Conservation (phyloP, 1,140 invertebrate species). For the Centruroides sculpturatus region DNA sequence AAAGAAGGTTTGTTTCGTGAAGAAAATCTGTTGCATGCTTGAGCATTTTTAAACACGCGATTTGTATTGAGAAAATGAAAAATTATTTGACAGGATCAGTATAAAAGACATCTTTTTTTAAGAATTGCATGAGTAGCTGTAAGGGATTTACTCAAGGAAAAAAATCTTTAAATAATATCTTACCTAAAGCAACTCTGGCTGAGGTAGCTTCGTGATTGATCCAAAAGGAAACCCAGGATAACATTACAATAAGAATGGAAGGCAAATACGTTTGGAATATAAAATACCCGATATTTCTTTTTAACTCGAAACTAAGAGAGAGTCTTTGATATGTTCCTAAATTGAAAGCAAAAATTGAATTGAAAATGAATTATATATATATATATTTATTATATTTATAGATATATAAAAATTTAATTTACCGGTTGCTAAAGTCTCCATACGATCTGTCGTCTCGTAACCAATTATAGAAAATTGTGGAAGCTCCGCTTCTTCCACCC, state of each 20-base stretch:
- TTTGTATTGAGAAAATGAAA: too few species aligned
- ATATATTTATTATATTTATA: neutral
- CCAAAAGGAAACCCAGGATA: constrained; percentile 81
- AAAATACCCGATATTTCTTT: constrained; percentile 66
- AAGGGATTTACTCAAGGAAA: too few species aligned
- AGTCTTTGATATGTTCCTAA: constrained; percentile 63
- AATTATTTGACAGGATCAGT: too few species aligned
- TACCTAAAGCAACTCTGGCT: constrained; percentile 59
- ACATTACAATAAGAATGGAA: constrained; percentile 66
- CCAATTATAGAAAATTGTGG: constrained; percentile 91
- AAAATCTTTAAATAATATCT: constrained; percentile 1
- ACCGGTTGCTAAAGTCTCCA: constrained; percentile 65
- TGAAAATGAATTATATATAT: neutral
- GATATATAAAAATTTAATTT: constrained; percentile 23
- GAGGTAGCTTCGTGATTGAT: constrained; percentile 62
- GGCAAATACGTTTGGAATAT: constrained; percentile 70
- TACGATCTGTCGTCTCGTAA: constrained; percentile 82
- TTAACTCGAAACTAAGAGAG: constrained; percentile 67
- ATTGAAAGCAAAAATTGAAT: constrained; percentile 10
- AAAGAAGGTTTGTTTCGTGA: too few species aligned
- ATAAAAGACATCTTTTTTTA: too few species aligned
- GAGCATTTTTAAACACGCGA: too few species aligned
- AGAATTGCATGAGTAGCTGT: too few species aligned
- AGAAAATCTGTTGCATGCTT: too few species aligned
- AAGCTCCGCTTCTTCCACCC: constrained; percentile 82